Conservation (phyloP, 2,797 vertebrate species). For the Anas georgica region DNA sequence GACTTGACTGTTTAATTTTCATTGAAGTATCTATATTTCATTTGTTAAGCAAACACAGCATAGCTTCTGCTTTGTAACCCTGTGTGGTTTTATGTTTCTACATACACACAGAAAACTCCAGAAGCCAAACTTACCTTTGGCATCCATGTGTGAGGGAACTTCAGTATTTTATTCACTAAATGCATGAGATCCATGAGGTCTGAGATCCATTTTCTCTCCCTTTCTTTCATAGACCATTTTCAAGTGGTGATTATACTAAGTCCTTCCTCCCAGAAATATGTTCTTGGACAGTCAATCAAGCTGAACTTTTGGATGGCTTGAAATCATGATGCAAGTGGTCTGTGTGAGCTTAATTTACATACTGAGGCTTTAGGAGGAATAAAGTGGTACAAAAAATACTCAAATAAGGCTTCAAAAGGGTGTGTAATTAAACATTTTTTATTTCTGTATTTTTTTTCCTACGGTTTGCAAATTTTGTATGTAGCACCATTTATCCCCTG, state of each 20-base stretch:
- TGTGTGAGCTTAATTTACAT: not conserved
- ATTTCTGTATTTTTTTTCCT: not conserved
- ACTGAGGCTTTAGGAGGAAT: not conserved
- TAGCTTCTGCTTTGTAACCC: conserved; percentile 30
- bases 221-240: not conserved
- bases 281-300: not conserved
- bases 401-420: not conserved
- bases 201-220: not conserved
- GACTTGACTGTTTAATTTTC: conserved; percentile 50
- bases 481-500: not conserved
- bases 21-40: conserved; percentile 58
- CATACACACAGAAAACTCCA: not conserved
- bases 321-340: not conserved
- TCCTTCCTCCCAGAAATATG: not conserved
- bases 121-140: not conserved
- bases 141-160: not conserved
- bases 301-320: not conserved
- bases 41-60: conserved; percentile 53
- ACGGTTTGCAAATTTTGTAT: not conserved
- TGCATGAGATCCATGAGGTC: no score
- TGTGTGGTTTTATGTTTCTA: conserved; percentile 28
- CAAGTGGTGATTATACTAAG: not conserved
- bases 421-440: not conserved
- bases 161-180: not conserved
- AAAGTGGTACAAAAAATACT: not conserved